Percentiles rank a stretch among this genome's conserved stretches.
Conservation (phyloP, 2,888 invertebrate species). For the Thecocarcelia acutangulata region DNA sequence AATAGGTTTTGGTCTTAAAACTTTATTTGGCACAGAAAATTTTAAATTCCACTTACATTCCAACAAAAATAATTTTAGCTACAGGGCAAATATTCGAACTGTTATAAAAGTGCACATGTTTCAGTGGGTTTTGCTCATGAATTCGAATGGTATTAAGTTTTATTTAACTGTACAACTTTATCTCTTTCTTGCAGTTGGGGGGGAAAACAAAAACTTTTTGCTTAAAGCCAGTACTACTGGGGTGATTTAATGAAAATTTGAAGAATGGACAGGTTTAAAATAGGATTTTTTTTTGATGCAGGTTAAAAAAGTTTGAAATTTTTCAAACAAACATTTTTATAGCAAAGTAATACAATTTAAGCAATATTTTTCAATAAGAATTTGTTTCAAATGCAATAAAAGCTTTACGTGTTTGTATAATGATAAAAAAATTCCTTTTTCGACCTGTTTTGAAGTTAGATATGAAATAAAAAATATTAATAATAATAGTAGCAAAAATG, state of each 20-base stretch:
- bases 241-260: neutral
- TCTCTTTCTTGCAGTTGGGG: neutral
- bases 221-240: neutral
- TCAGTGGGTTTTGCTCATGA: neutral
- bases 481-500: no score
- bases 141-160: constrained; percentile 5
- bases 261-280: neutral
- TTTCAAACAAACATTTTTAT: no score
- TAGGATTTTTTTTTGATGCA: no score
- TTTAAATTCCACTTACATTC: constrained; percentile 55
- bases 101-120: neutral
- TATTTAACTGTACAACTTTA: constrained; percentile 19
- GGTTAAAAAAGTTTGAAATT: no score
- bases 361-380: no score
- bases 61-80: constrained; percentile 38
- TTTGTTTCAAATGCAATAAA: no score
- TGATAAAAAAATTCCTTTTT: no score
- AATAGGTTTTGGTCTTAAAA: constrained; percentile 35
- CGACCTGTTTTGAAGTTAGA: no score
- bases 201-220: constrained; percentile 5
- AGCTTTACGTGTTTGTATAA: no score
- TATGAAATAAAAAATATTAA: no score
- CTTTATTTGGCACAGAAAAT: constrained; percentile 22
- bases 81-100: constrained; percentile 3
- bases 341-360: no score